Evolutionary conservation across 1,140 invertebrate genomes (phyloP).

Genomic region (Drosophila nannoptera): DNA sequence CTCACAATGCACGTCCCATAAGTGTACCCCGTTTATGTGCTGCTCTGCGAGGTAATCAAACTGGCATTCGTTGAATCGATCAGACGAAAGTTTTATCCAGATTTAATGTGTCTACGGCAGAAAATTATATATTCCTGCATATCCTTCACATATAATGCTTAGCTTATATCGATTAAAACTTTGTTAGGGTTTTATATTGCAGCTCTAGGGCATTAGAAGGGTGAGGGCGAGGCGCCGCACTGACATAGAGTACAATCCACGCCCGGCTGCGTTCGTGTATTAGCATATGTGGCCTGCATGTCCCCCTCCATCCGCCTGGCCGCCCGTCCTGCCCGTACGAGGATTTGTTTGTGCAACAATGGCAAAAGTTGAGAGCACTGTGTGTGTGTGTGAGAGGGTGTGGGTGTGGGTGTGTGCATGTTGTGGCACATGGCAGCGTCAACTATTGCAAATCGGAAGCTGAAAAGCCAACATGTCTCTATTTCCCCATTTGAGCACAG

Average conservation of each 20-base stretch:
- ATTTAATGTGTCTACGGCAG: not conserved
- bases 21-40: too few relatives aligned
- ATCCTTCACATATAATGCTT: slow-evolving; percentile 15
- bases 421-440: slow-evolving; percentile 41
- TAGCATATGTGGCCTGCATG: slow-evolving; percentile 67
- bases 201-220: slow-evolving; percentile 45
- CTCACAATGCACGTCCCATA: too few relatives aligned
- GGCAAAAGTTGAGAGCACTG: slow-evolving; percentile 27
- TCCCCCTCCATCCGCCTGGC: too few relatives aligned
- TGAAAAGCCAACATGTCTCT: slow-evolving; percentile 75
- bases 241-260: slow-evolving; percentile 39
- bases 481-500: slow-evolving; percentile 65
- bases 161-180: slow-evolving; percentile 34
- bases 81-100: not conserved
- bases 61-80: not conserved
- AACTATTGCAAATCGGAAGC: slow-evolving; percentile 70
- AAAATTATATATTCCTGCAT: slow-evolving; percentile 17
- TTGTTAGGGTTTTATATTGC: slow-evolving; percentile 17
- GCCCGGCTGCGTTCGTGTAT: slow-evolving; percentile 62
- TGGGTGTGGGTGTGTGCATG: slow-evolving; percentile 8
- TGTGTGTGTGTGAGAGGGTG: not conserved
- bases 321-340: not conserved
- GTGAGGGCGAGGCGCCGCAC: not conserved
- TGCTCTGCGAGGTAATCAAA: too few relatives aligned
- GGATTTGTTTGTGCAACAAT: slow-evolving; percentile 61